Percentiles rank a stretch among this genome's conserved stretches.
These are phyloP conservation scores for Macrotrachela quadricornifera DNA, from an alignment of 1,140 invertebrate species.

Conservation along the genomic window DNA sequence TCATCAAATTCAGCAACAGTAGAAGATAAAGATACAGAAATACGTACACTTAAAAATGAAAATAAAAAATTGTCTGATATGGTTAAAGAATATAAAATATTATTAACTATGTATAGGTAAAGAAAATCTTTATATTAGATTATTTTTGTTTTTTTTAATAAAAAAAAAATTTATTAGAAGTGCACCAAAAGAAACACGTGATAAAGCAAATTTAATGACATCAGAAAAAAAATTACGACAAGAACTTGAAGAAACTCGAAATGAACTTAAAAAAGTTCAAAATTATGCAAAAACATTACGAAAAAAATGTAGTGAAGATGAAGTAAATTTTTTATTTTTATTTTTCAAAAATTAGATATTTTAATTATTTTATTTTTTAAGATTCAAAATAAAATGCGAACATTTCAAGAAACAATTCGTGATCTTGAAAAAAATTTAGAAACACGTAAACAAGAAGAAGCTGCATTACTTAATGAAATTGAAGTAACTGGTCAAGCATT, in stretches of 20 bases:
- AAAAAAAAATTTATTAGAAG: conserved; percentile 39
- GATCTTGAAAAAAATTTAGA: conserved; percentile 6
- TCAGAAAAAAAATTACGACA: conserved; percentile 61
- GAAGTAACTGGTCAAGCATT: conserved; percentile 96
- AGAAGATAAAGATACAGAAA: conserved; percentile 10
- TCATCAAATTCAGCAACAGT: conserved; percentile 9
- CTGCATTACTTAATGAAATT: conserved; percentile 89
- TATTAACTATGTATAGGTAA: conserved; percentile 41
- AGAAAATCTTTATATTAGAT: conserved; percentile 38
- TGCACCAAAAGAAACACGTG: conserved; percentile 36
- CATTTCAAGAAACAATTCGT: conserved; percentile 20
- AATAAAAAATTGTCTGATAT: conserved; percentile 38
- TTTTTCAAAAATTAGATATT: too few relatives aligned
- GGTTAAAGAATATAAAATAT: conserved; percentile 58
- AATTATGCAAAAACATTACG: conserved; percentile 37
- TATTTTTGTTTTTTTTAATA: neutral
- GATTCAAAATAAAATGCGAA: neutral
- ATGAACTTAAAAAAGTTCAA: conserved; percentile 35
- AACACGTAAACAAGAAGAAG: conserved; percentile 51
- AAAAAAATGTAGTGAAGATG: too few relatives aligned
- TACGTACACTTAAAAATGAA: conserved; percentile 25
- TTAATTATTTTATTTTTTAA: too few relatives aligned
- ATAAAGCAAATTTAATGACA: conserved; percentile 81
- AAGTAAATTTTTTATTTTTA: too few relatives aligned
- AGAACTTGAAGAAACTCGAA: conserved; percentile 64